Base-by-base conservation (phyloP, 1,140 invertebrate genomes). In the Acromyrmex heyeri region DNA sequence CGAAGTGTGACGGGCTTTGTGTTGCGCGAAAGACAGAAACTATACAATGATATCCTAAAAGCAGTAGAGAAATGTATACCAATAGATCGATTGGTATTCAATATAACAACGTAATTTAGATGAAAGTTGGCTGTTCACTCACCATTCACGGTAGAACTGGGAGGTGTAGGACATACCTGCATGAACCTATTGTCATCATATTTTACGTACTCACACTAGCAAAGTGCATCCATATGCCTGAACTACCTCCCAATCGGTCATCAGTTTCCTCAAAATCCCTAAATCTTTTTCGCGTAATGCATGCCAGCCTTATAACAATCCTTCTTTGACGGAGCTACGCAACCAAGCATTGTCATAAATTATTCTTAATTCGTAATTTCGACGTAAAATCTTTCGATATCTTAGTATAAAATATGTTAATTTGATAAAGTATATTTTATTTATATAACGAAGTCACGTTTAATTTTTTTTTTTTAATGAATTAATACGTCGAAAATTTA, bases 1-100 rank as follows among this genome's bases (percentile, higher is more conserved):
- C 89, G 91, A 88, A 91, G 88, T 91, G 87, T 92, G 88, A 92
- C 88, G 88, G 87, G 89, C 90, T 88, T 92, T 92, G 81, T 91
- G 88, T 91, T 92, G 64, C 86, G 90, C 88, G 67, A 91, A 85
- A 75, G 44, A 87, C 75, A 87, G 24, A 90, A 77, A 77, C 53
- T 85, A 65, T 85, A 79, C 59, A 83, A 83, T 79, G 38, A 87
- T 85, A 79, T 70, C 76, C 79, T 69, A 69, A 65, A 90, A 85
- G 34, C 81, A 76, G 75, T 90, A 91, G 79, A 91, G 24, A 86
- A 83, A 64, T 77, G 50, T 77, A 88, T 90, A 79, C 57, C 83
- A 86, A 77, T 91, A 90, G 87, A 88, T 48, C 62, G 64, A 91
- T 88, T 88, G 81, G 57, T 24, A 81, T 87, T 90, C 69, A 87